Evolutionary conservation across 2,113 vertebrate genomes (phyloP).

Genomic region (Cavia aperea): DNA sequence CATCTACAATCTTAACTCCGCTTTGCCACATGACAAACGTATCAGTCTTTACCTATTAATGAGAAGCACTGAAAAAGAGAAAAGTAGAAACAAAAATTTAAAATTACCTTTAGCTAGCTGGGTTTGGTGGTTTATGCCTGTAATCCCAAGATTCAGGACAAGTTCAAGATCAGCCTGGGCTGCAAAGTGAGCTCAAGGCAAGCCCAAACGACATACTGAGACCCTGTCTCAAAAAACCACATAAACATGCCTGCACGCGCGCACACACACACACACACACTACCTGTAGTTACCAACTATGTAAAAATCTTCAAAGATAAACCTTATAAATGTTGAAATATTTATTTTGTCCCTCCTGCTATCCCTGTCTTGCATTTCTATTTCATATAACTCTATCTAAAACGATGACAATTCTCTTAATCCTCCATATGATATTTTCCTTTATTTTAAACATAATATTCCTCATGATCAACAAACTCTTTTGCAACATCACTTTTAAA

Average conservation of each 20-base stretch:
- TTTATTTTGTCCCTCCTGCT: neutral
- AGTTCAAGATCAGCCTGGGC: too few species aligned
- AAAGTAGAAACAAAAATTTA: neutral
- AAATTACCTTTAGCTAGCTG: neutral
- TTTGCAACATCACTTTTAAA: neutral
- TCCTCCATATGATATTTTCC: neutral
- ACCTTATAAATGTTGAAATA: neutral
- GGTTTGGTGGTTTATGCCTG: too few species aligned
- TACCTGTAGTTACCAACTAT: neutral
- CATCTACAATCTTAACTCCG: neutral
- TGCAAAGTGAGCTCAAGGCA: too few species aligned
- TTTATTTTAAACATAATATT: conserved; percentile 5
- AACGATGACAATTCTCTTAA: neutral
- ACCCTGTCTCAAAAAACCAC: too few species aligned
- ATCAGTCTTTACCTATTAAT: neutral
- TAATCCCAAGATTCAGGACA: too few species aligned
- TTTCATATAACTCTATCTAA: neutral
- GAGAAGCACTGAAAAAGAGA: neutral
- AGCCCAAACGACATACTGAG: too few species aligned
- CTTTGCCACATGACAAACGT: neutral
- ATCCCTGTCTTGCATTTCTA: neutral
- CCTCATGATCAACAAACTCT: neutral
- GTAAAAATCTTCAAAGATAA: neutral
- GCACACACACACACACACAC: neutral
- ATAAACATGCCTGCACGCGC: too few species aligned